Evolutionary conservation across 2,888 invertebrate species (phyloP).

Genomic region (Drosophila lutescens): DNA sequence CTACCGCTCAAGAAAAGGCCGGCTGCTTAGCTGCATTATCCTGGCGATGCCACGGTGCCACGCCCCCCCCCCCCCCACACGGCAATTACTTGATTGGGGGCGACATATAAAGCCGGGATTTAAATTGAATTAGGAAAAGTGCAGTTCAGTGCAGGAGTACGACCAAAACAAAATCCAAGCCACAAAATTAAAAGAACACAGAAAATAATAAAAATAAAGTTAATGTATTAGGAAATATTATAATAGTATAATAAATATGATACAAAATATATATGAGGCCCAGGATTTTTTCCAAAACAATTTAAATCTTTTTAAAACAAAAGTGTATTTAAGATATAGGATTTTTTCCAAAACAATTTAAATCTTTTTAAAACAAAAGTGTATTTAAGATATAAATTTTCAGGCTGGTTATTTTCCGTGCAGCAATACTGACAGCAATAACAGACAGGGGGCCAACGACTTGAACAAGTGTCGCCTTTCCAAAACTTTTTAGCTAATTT

Average conservation of each 20-base stretch:
- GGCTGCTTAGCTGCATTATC: slow-evolving; percentile 47
- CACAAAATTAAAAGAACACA: neutral
- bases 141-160: slow-evolving; percentile 38
- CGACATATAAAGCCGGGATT: slow-evolving; percentile 48
- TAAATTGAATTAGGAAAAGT: slow-evolving; percentile 68
- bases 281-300: too few species aligned
- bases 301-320: too few species aligned
- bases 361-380: too few species aligned
- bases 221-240: neutral
- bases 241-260: too few species aligned
- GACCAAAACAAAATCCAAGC: slow-evolving; percentile 16
- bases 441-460: slow-evolving; percentile 47
- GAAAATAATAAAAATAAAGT: neutral
- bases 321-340: too few species aligned
- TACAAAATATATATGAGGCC: too few species aligned
- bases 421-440: slow-evolving; percentile 13
- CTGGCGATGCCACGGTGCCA: slow-evolving; percentile 37
- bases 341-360: too few species aligned
- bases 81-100: slow-evolving; percentile 50
- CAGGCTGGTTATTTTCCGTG: neutral
- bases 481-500: slow-evolving; percentile 72
- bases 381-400: neutral
- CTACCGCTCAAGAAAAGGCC: slow-evolving; percentile 46
- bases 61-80: slow-evolving; percentile 29
- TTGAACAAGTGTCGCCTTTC: slow-evolving; percentile 68